These are phyloP conservation scores for Epistrophe eligans DNA, from an alignment of 2,888 invertebrate species.

Conservation along the genomic window DNA sequence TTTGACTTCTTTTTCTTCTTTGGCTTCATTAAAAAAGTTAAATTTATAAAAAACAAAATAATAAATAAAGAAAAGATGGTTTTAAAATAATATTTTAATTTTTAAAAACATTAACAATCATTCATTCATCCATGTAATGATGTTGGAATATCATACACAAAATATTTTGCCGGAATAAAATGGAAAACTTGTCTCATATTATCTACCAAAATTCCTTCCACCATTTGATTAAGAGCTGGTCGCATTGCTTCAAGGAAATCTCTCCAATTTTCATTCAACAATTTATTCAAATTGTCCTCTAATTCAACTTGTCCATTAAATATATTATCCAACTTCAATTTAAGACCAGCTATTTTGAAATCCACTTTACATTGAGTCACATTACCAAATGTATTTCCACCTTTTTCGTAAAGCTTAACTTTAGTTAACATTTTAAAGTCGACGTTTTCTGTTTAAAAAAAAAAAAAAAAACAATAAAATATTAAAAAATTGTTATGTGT, in stretches of 20 bases:
- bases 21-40: no score
- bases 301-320: constrained; percentile 88
- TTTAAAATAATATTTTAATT: neutral
- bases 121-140: constrained; percentile 65
- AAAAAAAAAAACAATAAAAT: constrained; percentile 84
- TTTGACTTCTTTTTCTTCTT: no score
- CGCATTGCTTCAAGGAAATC: constrained; percentile 87
- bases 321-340: constrained; percentile 87
- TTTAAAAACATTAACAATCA: neutral
- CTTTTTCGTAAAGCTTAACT: constrained; percentile 86
- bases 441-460: constrained; percentile 85
- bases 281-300: constrained; percentile 88
- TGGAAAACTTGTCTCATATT: constrained; percentile 87
- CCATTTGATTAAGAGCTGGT: constrained; percentile 87
- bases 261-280: constrained; percentile 88
- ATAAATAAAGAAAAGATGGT: neutral
- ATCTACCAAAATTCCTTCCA: constrained; percentile 87
- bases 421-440: constrained; percentile 87
- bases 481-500: constrained; percentile 85
- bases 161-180: constrained; percentile 87
- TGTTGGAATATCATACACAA: constrained; percentile 86
- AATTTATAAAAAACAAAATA: neutral
- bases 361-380: constrained; percentile 87
- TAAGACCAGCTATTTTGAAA: constrained; percentile 86
- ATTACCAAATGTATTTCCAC: constrained; percentile 87